phyloP scores from a whole-genome alignment of 2,113 vertebrate genomes.

The Saguinus imperator region DNA sequence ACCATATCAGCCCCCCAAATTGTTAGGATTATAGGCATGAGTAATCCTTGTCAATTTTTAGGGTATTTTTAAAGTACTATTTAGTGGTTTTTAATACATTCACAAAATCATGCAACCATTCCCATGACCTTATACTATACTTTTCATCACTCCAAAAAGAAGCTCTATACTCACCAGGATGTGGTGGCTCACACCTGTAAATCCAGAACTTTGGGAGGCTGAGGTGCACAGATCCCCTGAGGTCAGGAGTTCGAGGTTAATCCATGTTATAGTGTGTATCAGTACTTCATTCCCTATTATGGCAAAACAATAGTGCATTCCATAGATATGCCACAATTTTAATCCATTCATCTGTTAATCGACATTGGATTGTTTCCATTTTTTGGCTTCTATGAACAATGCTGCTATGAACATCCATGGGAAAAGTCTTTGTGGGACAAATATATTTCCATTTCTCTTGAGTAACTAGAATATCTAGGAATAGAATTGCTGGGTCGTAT shows the following conservation, averaged over 20 bases:
- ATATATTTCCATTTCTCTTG: neutral
- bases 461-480: neutral
- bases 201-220: too few relatives aligned
- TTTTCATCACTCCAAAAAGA: neutral
- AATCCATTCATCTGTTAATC: neutral
- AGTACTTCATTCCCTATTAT: neutral
- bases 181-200: too few relatives aligned
- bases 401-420: neutral
- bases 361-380: neutral
- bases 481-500: neutral
- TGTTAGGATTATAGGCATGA: neutral
- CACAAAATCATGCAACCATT: neutral
- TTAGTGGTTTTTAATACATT: neutral
- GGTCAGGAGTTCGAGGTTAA: neutral
- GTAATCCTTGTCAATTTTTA: neutral
- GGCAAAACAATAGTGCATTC: neutral
- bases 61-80: neutral
- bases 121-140: neutral
- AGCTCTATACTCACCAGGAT: neutral
- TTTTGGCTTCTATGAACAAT: neutral
- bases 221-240: too few relatives aligned
- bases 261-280: neutral
- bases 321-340: neutral
- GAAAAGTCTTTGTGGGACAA: neutral
- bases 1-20: too few relatives aligned